Evolutionary conservation across 2,888 invertebrate species (phyloP), one percentile per base, ranked within the genome.

Genomic region (Halictus ligatus): DNA sequence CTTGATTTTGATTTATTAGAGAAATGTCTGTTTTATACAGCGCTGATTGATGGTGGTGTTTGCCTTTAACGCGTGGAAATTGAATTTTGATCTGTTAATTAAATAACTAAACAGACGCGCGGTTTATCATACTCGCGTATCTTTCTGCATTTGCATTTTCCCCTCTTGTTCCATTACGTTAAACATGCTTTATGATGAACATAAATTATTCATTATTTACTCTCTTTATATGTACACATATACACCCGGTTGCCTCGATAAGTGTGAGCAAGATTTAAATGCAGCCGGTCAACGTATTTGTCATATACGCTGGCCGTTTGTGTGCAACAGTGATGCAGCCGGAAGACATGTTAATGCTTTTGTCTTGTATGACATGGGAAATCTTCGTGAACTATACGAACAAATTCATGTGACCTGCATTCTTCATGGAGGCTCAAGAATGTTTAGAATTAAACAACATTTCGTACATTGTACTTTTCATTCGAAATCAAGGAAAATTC

Each of bases 21-120:
- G 21, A 18, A 67, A 18, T 18, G 35, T 35, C 29, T 2, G 35
- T 35, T 8, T 35, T 35, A 21, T 21, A 35, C 67, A 4, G 10
- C 35, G 10, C 35, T 35, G 67, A 67, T 67, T 35, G 18, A 67
- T 35, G 10, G 6, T 18, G 67, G 29, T 21, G 29, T 35, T 35
- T 8, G 35, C 18, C 67, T 48, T 8, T 12, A 21, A 10, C 21
- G 10, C 48, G 60, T 48, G 48, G 13, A 35, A 64, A 64, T 75
- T 75, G 46, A 58, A 64, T 76, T 60, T 29, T 29, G 75, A 64
- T 69, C 69, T 69, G n/a, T 43, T 69, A 69, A 69, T 40, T 21
- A 40, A 69, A 43, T 21, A 40, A 43, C 43, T 40, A 43, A 69
- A 69, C 40, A 43, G 35, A 13, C 64, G 7, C 8, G 10, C 5